Evolutionary conservation across 2,113 vertebrate species (phyloP).

Genomic region (Microcebus murinus): DNA sequence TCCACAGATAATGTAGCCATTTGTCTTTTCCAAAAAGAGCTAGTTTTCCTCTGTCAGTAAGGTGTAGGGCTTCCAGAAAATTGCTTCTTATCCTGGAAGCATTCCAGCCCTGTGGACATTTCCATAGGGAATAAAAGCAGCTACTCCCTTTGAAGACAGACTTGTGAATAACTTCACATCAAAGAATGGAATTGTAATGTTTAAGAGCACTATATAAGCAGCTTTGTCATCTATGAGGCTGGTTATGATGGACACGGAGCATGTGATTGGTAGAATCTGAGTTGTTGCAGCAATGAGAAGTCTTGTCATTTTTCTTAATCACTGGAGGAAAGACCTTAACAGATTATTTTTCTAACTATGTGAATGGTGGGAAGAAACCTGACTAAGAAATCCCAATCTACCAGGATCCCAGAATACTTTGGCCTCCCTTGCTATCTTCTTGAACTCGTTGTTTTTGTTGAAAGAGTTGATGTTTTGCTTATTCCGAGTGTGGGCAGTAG

Average conservation of each 20-base stretch:
- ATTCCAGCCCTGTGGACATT: neutral
- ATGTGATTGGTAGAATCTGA: neutral
- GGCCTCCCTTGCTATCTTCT: neutral
- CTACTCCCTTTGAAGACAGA: neutral
- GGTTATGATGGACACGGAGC: neutral
- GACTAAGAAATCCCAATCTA: neutral
- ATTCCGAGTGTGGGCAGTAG: neutral
- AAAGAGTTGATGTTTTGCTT: neutral
- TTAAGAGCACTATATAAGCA: neutral
- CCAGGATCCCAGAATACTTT: neutral
- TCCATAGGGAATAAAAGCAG: neutral
- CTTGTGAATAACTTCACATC: neutral
- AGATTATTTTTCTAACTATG: neutral
- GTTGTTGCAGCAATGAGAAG: neutral
- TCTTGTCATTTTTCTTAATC: neutral
- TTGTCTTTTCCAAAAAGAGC: slow-evolving; percentile 1
- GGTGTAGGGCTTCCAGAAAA: neutral
- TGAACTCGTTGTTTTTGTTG: slow-evolving; percentile 13
- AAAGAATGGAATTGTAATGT: neutral
- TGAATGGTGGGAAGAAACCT: neutral
- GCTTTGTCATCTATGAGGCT: neutral
- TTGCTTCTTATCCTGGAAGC: neutral
- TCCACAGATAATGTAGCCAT: neutral
- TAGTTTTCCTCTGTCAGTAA: slow-evolving; percentile 1
- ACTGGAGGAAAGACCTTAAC: neutral